A percentile compares a stretch with the other conserved stretches of the same genome.
Evolutionary conservation across 2,113 vertebrate species (phyloP).

Genomic region (Aphelocoma coerulescens): DNA sequence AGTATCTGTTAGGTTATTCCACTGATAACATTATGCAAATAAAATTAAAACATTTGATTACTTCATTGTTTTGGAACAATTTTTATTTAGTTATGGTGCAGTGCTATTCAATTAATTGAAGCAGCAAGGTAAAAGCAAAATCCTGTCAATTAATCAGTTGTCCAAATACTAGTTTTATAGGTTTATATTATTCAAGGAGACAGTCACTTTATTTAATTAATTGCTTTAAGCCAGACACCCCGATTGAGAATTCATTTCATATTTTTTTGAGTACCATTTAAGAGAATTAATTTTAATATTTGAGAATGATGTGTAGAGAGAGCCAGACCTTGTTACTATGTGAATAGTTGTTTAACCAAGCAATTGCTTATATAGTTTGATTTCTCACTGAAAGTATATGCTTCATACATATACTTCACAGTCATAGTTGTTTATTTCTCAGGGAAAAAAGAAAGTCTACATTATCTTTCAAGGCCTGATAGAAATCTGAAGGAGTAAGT

Average conservation of each 20-base stretch:
- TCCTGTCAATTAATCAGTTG: not conserved
- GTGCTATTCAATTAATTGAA: not conserved
- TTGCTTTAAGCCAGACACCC: not conserved
- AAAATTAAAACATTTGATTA: not conserved
- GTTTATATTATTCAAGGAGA: not conserved
- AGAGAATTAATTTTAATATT: not conserved
- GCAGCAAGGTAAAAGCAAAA: not conserved
- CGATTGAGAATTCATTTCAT: not conserved
- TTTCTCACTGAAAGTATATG: not conserved
- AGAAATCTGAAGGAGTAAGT: not conserved
- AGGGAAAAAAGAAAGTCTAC: fast-evolving
- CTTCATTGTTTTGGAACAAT: not conserved
- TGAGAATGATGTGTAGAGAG: not conserved
- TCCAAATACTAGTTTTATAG: not conserved
- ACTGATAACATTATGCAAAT: not conserved
- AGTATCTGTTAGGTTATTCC: not conserved
- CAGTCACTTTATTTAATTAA: not conserved
- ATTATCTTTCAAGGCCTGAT: not conserved
- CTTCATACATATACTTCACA: not conserved
- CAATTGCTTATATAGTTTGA: not conserved
- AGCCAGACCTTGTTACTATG: not conserved
- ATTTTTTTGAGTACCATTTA: not conserved
- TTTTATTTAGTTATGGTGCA: not conserved
- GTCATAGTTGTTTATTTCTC: not conserved
- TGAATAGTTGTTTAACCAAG: not conserved